Percentiles rank a stretch among this genome's conserved stretches.
These are phyloP conservation scores for Ptiloglossa arizonensis DNA, from an alignment of 1,140 invertebrate species.

Conservation along the genomic window DNA sequence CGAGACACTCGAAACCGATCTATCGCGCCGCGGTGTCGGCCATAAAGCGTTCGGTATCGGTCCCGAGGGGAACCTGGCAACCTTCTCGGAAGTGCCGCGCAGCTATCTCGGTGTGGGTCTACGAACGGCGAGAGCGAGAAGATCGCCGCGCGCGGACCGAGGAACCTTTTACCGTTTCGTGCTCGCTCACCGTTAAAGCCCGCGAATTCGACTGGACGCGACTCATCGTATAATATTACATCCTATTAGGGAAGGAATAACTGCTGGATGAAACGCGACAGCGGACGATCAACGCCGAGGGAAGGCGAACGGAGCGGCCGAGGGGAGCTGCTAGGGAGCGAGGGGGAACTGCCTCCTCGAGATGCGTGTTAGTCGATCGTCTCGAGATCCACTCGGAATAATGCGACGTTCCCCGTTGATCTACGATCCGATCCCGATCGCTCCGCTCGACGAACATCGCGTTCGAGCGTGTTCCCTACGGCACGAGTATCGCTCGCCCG, in stretches of 20 bases:
- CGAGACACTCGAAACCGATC: background rate
- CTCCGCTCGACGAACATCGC: background rate
- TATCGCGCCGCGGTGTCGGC: slow-evolving; percentile 25
- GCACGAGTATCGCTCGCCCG: background rate
- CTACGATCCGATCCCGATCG: slow-evolving; percentile 34
- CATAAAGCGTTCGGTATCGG: background rate
- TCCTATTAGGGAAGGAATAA: slow-evolving; percentile 79
- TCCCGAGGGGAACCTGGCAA: slow-evolving; percentile 2
- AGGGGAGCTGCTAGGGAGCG: background rate
- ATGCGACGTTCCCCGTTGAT: slow-evolving; percentile 42
- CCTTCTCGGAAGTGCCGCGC: background rate
- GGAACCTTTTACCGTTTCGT: slow-evolving; percentile 71
- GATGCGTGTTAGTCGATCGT: slow-evolving; percentile 72
- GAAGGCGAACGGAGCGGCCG: background rate
- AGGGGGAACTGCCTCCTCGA: slow-evolving; percentile 53
- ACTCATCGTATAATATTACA: slow-evolving; percentile 79
- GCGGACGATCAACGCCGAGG: slow-evolving; percentile 73
- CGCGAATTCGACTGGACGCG: slow-evolving; percentile 78
- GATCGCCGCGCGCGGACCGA: too few species aligned
- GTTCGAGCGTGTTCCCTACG: background rate
- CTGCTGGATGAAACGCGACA: slow-evolving; percentile 79
- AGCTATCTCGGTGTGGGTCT: too few species aligned
- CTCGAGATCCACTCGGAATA: slow-evolving; percentile 45
- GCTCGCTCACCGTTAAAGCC: slow-evolving; percentile 76
- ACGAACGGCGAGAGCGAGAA: background rate